These are phyloP conservation scores for Metellina segmentata DNA, from an alignment of 2,888 invertebrate species.

Conservation along the genomic window DNA sequence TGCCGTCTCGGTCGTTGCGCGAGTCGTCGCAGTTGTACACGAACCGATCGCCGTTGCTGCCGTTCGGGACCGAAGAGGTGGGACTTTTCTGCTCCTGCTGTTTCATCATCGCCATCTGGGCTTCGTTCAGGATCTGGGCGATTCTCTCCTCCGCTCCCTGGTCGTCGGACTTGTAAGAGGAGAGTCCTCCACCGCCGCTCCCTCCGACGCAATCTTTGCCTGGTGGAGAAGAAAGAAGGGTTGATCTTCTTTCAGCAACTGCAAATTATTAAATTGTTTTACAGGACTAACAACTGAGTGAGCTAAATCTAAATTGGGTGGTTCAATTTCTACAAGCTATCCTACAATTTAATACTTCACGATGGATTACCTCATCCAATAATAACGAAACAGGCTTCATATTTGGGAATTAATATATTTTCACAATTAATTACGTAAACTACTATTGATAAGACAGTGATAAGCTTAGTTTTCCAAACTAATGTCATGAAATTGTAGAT, in stretches of 20 bases:
- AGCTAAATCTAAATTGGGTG: neutral
- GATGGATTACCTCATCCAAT: neutral
- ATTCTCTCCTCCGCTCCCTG: slow-evolving; percentile 94
- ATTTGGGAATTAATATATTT: too few species aligned
- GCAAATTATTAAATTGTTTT: slow-evolving; percentile 68
- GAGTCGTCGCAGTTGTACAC: slow-evolving; percentile 76
- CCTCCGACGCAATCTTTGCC: slow-evolving; percentile 86
- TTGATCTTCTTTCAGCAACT: slow-evolving; percentile 80
- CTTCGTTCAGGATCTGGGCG: slow-evolving; percentile 95
- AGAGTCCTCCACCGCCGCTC: slow-evolving; percentile 80
- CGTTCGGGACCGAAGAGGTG: slow-evolving; percentile 78
- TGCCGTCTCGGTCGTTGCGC: slow-evolving; percentile 55
- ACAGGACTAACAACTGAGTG: slow-evolving; percentile 6
- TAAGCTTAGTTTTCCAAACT: too few species aligned
- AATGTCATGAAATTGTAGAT: too few species aligned
- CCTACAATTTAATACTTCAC: neutral
- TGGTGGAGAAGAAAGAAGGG: slow-evolving; percentile 82
- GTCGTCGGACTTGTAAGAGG: slow-evolving; percentile 85
- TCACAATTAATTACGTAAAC: too few species aligned
- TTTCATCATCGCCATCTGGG: slow-evolving; percentile 90
- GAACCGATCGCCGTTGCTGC: slow-evolving; percentile 78
- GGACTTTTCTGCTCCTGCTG: slow-evolving; percentile 79
- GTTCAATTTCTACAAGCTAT: neutral
- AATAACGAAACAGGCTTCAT: too few species aligned
- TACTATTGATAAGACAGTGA: too few species aligned